Evolutionary conservation across 2,113 vertebrate species (phyloP), one percentile per base, ranked within the genome.

Genomic region (Felis chaus): DNA sequence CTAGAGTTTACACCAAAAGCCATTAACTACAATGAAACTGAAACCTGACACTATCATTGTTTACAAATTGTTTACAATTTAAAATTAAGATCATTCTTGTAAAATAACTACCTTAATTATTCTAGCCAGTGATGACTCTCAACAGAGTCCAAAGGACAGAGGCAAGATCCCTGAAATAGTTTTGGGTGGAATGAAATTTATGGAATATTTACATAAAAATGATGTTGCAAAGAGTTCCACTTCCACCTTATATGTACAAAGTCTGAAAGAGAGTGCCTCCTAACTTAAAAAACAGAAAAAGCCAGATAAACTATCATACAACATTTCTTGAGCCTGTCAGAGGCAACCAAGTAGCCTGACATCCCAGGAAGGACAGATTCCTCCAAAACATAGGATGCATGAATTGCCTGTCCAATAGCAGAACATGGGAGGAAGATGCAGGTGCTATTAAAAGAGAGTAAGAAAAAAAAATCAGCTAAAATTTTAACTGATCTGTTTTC

Each of bases 31-130:
- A 84, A 19, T 68, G 57, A 66, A 90, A 95, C 21, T 84, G 69
- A 94, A 88, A 71, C 55, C 61, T 61, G 36, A 90, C 92, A 81
- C 29, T 81, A 81, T 50, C 25, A 53, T 5, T 29, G 41, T 68
- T 41, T 27, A 86, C 86, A 45, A 45, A 45, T 9, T 45, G 45
- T 91, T 86, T 80, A 95, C 50, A 69, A 95, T 86, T 95, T 95
- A 71, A 95, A 85, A 85, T 71, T 57, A 91, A 90, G 79, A 76
- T 23, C 0, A 0, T 66, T 48, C 48, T 79, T 86, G 3, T 69
- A 69, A 91, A 85, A 86, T 25, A 86, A 86, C 79, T 91, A 63
- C 53, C 63, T 94, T 61, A 91, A 90, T 85, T 91, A 79, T 50
- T 69, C 36, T 61, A 79, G 36, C 53, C n/a, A 92, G 61, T 48